Evolutionary conservation across 2,797 vertebrate genomes (phyloP), one percentile per base, ranked within the genome.

Genomic region (Pelobates cultripes): DNA sequence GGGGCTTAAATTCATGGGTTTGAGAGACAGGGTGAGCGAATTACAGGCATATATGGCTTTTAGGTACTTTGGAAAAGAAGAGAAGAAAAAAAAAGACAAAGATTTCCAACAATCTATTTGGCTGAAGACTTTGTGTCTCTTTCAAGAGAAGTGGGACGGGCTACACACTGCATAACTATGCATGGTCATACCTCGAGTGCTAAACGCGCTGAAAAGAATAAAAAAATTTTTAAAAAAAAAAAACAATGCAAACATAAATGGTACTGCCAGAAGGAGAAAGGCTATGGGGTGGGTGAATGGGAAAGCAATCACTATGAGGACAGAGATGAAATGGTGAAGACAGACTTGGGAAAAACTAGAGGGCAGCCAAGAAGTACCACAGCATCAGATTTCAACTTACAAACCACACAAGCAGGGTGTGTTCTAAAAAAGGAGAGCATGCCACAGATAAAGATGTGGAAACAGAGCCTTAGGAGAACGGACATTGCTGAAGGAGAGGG

Each of bases 1-100:
- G 17, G 45, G 57, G 57, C n/a, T 51, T 51, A 5, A 45, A 13
- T 43, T 68, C 72, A 60, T 61, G 79, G 66, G 73, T 74, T 69
- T 77, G 15, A 77, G 70, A 69, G 57, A 64, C 45, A 40, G 40
- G 17, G n/a, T 69, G 60, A 28, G 5, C 6, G 57, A 51, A n/a
- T 42, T 68, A 6, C 15, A 43, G 44, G 17, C 51, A 75, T 68
- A 75, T 47, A 14, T 57, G 55, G 55, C 55, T 12, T 0, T 57
- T 9, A 2, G 4, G 55, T 14, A 57, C 13, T 57, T 57, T 12
- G 14, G 47, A 57, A 14, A 14, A 14, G 55, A 57, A 57, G 3
- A 57, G 17, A 7, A 10, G 61, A n/a, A n/a, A n/a, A 5, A 14
- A 14, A 61, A 17, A 2, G 61, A 28, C 28, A 28, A 28, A 13